Conservation (phyloP, 2,797 vertebrate genomes). For the Pitangus sulphuratus region DNA sequence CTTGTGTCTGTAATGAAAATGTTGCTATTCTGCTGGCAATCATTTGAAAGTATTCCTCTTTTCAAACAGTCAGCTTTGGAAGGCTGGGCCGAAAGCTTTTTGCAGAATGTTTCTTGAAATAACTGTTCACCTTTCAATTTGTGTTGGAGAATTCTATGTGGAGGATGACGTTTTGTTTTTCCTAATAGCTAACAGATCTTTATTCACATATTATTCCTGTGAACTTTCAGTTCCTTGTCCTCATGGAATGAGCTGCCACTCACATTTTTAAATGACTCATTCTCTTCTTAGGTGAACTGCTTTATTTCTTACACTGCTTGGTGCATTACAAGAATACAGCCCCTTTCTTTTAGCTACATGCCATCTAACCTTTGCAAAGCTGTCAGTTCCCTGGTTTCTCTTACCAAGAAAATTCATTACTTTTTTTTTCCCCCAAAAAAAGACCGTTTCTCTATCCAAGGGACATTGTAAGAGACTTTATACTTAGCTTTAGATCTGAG, state of each 20-base stretch:
- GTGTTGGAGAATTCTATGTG: neutral
- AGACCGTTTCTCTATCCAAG: neutral
- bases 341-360: constrained; percentile 18
- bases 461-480: neutral
- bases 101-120: neutral
- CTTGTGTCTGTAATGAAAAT: neutral
- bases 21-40: neutral
- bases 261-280: constrained; percentile 49
- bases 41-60: neutral
- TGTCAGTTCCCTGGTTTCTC: neutral
- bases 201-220: constrained; percentile 48
- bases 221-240: constrained; percentile 41
- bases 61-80: neutral
- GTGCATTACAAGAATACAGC: neutral
- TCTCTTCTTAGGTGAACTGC: constrained; percentile 23
- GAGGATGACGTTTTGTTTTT: constrained; percentile 56
- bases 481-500: neutral
- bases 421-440: neutral
- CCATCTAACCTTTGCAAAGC: constrained; percentile 20
- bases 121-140: neutral
- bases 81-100: neutral
- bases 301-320: constrained; percentile 12
- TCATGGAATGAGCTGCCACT: constrained; percentile 50
- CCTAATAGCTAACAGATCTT: constrained; percentile 48
- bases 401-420: constrained; percentile 19